These are phyloP conservation scores for Hofmannophila pseudospretella DNA, from an alignment of 2,888 invertebrate species.

Conservation along the genomic window DNA sequence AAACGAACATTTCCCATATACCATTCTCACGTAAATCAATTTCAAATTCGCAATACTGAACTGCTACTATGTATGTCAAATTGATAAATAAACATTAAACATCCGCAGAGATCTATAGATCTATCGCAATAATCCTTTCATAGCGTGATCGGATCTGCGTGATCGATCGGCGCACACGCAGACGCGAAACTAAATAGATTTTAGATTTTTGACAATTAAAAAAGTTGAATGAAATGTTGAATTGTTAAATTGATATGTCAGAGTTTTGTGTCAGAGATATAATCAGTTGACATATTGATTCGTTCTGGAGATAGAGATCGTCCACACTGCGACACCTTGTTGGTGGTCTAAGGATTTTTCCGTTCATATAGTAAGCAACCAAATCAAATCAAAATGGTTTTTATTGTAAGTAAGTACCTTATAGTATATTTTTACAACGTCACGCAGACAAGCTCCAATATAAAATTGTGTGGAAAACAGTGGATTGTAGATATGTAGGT, in stretches of 20 bases:
- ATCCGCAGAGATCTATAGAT: constrained; percentile 22
- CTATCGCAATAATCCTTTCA: constrained; percentile 44
- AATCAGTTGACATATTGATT: too few relatives aligned
- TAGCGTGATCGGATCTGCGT: constrained; percentile 41
- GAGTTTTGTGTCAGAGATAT: neutral
- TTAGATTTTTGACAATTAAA: neutral
- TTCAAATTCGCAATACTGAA: constrained; percentile 53
- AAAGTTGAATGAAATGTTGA: constrained; percentile 2
- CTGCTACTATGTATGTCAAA: constrained; percentile 55
- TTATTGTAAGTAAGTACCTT: too few relatives aligned
- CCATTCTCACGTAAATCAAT: constrained; percentile 63
- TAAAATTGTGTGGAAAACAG: too few relatives aligned
- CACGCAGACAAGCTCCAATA: too few relatives aligned
- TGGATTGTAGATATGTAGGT: too few relatives aligned
- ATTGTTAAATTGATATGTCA: constrained; percentile 6
- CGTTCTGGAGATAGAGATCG: too few relatives aligned
- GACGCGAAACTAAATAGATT: constrained; percentile 15
- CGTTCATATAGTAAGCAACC: too few relatives aligned
- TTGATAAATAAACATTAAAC: constrained; percentile 68
- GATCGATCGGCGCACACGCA: constrained; percentile 48
- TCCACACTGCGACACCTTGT: too few relatives aligned
- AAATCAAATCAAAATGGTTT: too few relatives aligned
- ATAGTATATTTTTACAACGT: too few relatives aligned
- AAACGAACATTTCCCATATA: constrained; percentile 41
- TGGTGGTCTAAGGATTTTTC: too few relatives aligned